Evolutionary conservation across 2,113 vertebrate genomes (phyloP), one percentile per base, ranked within the genome.

Genomic region (Cranoglanis bouderius): DNA sequence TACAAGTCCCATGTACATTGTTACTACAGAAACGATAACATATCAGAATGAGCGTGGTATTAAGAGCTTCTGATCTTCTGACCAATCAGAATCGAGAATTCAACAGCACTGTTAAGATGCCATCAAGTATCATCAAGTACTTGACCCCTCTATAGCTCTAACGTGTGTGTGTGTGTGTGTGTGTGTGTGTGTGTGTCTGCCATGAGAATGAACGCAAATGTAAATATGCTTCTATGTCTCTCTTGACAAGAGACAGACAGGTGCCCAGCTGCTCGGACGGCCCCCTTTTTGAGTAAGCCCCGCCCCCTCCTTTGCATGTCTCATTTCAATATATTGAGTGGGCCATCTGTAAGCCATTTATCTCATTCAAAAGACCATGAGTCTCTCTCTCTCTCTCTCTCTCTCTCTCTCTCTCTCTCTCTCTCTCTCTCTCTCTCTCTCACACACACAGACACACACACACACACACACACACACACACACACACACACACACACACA

Each of bases 341-440:
- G 92, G 91, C 95, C 95, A 96, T 96, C 95, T 96, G 95, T 96
- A 96, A 94, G 88, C 93, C 94, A 95, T 96, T 94, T 94, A 94
- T 95, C 94, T 94, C 92, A 94, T 95, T 96, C 94, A 95, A 95
- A 95, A 95, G 93, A 92, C 92, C 91, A 92, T 95, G 95, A 95
- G 90, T 82, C 91, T 92, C 59, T 72, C 55, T 40, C 55, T 87
- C 59, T 57, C 72, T 57, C 63, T 65, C 43, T 46, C 53, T 85
- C 84, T 70, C 85, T 57, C 67, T 81, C 51, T 51, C 46, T 43
- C 40, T 43, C 40, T 43, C 40, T 43, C 40, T 43, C 63, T 65
- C 51, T 40, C 55, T 87, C 74, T 57, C 72, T 57, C 63, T 65
- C 43, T 49, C 55, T 82, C 85, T 77, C 53, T 32, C 59, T 59